Conservation (phyloP, 2,888 invertebrate genomes). For the Agrotis clavis region DNA sequence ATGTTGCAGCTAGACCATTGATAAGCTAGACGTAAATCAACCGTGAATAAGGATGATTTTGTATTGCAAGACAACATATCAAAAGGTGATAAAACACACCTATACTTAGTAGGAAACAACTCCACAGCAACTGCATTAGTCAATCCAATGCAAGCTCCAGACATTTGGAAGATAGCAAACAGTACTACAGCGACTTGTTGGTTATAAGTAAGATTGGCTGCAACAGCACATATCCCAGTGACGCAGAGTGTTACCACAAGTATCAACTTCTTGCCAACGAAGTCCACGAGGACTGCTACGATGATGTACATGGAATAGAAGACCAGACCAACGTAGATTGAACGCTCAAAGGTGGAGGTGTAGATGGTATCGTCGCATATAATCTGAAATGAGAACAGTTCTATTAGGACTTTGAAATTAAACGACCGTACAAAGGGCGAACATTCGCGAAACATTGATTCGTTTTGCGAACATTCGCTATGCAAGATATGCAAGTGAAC, state of each 20-base stretch:
- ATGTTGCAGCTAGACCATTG: too few species aligned
- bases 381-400: conserved; percentile 68
- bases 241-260: conserved; percentile 85
- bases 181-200: conserved; percentile 91
- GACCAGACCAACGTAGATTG: conserved; percentile 92
- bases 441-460: too few species aligned
- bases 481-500: too few species aligned
- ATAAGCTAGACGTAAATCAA: too few species aligned
- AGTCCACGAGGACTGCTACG: conserved; percentile 91
- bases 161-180: conserved; percentile 89
- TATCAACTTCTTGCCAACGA: conserved; percentile 90
- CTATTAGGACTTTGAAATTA: neutral
- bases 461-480: too few species aligned
- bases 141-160: conserved; percentile 91
- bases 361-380: conserved; percentile 91
- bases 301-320: conserved; percentile 92
- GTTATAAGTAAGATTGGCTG: conserved; percentile 91
- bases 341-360: conserved; percentile 92
- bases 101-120: conserved; percentile 90
- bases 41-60: too few species aligned
- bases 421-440: too few species aligned
- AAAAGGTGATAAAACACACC: conserved; percentile 70
- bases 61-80: too few species aligned
- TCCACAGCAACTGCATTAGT: conserved; percentile 91
- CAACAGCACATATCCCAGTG: conserved; percentile 90